Conservation (phyloP, 2,797 vertebrate species). For the Pelobates cultripes region DNA sequence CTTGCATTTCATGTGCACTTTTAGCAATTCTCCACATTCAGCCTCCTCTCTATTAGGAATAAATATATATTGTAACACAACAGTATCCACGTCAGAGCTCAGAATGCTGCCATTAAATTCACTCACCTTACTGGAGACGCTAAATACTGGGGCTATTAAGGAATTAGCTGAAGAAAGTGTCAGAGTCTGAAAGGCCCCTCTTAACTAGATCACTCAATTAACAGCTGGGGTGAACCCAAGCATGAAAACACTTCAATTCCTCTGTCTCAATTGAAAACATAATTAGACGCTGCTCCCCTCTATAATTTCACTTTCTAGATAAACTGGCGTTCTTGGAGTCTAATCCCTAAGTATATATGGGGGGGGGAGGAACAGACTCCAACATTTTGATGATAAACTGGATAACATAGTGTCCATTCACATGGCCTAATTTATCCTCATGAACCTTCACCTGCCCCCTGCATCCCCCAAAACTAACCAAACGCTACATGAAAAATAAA, state of each 20-base stretch:
- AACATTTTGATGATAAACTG: slow-evolving; percentile 44
- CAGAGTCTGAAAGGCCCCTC: slow-evolving; percentile 51
- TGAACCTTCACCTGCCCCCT: slow-evolving; percentile 35
- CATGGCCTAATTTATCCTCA: not conserved
- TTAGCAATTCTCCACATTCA: too few relatives aligned
- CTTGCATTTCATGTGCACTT: too few relatives aligned
- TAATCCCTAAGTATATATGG: slow-evolving; percentile 20
- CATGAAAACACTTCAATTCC: slow-evolving; percentile 53
- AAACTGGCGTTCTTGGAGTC: slow-evolving; percentile 39
- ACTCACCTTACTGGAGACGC: slow-evolving; percentile 44
- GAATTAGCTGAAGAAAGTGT: slow-evolving; percentile 58
- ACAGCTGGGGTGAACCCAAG: slow-evolving; percentile 56
- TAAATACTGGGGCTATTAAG: slow-evolving; percentile 56
- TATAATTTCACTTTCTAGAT: slow-evolving; percentile 51
- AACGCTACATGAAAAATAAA: too few relatives aligned
- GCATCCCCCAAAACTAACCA: too few relatives aligned
- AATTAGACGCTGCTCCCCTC: slow-evolving; percentile 58
- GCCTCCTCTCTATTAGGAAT: slow-evolving; percentile 43
- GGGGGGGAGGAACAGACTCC: slow-evolving; percentile 8
- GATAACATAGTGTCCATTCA: not conserved
- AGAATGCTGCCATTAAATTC: slow-evolving; percentile 43
- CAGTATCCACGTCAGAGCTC: slow-evolving; percentile 40
- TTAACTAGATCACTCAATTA: slow-evolving; percentile 63
- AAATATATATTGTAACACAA: slow-evolving; percentile 56
- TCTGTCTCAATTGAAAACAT: slow-evolving; percentile 58